Conservation (phyloP, 2,888 invertebrate species). For the Hybos culiciformis region DNA sequence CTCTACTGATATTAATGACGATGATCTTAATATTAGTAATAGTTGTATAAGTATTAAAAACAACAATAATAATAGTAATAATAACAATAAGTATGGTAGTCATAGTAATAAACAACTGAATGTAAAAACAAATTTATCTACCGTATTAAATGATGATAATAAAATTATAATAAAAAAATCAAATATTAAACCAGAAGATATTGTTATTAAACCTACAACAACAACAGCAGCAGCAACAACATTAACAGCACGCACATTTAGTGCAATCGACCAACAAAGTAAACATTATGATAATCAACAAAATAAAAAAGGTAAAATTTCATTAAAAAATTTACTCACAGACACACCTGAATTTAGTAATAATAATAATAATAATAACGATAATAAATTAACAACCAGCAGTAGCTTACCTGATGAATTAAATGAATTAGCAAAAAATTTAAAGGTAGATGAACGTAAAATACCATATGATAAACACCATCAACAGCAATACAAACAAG, state of each 20-base stretch:
- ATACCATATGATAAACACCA: neutral
- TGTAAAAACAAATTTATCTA: neutral
- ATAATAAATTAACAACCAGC: neutral
- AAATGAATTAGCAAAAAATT: neutral
- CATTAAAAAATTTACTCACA: no score
- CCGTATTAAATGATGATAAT: neutral
- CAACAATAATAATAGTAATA: neutral
- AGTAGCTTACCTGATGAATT: neutral
- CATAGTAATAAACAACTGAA: neutral
- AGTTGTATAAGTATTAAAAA: neutral
- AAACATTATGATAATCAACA: no score
- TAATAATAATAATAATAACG: neutral
- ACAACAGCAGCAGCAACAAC: neutral
- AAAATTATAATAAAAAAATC: neutral
- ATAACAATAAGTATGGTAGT: neutral
- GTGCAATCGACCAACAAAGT: neutral
- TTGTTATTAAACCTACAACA: neutral
- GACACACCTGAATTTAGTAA: neutral
- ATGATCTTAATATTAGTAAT: neutral
- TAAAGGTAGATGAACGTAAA: neutral
- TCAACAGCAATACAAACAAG: no score
- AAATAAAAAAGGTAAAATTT: no score
- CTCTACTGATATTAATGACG: neutral
- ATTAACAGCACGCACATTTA: neutral
- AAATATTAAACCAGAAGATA: no score